Percentiles rank a stretch among this genome's conserved stretches.
These are phyloP conservation scores for Chelonoidis abingdonii DNA, from an alignment of 2,113 vertebrate genomes.

Conservation along the genomic window DNA sequence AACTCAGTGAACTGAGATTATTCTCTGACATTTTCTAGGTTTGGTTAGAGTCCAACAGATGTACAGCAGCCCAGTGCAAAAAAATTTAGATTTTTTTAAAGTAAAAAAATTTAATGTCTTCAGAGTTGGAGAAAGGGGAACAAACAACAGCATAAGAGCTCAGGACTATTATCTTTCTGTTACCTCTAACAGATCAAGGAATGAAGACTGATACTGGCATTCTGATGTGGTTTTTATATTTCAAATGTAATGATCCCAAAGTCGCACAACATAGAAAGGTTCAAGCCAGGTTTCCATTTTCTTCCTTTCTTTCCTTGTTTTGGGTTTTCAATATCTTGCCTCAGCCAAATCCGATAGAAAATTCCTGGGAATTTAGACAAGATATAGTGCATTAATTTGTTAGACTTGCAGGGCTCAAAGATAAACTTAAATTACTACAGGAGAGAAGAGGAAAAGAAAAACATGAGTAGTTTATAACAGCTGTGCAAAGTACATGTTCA, in stretches of 20 bases:
- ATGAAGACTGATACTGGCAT: neutral
- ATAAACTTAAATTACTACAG: neutral
- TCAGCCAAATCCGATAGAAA: neutral
- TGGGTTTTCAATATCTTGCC: neutral
- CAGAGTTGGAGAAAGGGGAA: neutral
- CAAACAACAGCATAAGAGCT: neutral
- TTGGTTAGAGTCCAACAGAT: neutral
- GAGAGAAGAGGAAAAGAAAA: neutral
- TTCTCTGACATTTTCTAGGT: neutral
- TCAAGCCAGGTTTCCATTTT: neutral
- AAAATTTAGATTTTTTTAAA: neutral
- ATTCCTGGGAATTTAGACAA: neutral
- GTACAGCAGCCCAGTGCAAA: neutral
- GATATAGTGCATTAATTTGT: neutral
- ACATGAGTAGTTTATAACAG: neutral
- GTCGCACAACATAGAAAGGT: neutral
- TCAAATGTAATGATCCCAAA: neutral
- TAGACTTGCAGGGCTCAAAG: neutral
- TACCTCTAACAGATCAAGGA: neutral
- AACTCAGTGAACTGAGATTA: neutral
- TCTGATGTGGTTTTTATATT: constrained; percentile 5
- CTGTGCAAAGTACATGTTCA: neutral
- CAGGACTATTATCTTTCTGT: neutral
- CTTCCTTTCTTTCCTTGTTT: neutral
- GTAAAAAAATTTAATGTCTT: neutral